These are phyloP conservation scores for Rhodophaea formosa DNA, from an alignment of 2,888 invertebrate genomes.

Conservation along the genomic window DNA sequence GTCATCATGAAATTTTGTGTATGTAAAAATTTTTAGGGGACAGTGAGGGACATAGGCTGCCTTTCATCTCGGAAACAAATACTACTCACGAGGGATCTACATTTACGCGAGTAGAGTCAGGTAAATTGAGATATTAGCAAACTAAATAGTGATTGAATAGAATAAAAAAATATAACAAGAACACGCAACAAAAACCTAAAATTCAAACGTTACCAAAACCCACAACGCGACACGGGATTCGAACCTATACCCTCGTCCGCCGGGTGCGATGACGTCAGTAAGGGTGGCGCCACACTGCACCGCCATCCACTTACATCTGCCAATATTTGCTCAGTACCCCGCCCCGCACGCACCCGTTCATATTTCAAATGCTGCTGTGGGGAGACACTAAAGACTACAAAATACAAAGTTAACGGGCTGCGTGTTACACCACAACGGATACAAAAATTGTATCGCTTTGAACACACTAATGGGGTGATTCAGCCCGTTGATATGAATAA, in stretches of 20 bases:
- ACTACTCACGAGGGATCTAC: too few species aligned
- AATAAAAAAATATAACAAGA: not conserved
- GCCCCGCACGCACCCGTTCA: slow-evolving; percentile 69
- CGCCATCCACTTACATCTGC: slow-evolving; percentile 84
- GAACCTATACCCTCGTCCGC: slow-evolving; percentile 22
- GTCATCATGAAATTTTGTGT: too few species aligned
- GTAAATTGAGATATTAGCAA: not conserved
- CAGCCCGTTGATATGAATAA: too few species aligned
- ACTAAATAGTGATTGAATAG: not conserved
- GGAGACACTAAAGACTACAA: slow-evolving; percentile 71
- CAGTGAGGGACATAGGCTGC: too few species aligned
- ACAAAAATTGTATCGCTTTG: too few species aligned
- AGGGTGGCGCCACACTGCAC: slow-evolving; percentile 63
- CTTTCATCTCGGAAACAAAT: too few species aligned
- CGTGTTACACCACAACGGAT: slow-evolving; percentile 42
- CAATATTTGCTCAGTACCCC: slow-evolving; percentile 82
- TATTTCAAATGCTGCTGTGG: slow-evolving; percentile 74
- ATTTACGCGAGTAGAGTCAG: not conserved
- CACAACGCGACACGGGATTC: slow-evolving; percentile 12
- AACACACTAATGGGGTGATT: too few species aligned
- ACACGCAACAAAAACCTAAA: not conserved
- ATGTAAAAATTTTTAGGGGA: too few species aligned
- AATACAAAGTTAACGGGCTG: slow-evolving; percentile 55
- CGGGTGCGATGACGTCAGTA: slow-evolving; percentile 56
- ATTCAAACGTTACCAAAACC: not conserved